Evolutionary conservation across 1,140 invertebrate species (phyloP).

Genomic region (Calycopis cecrops): DNA sequence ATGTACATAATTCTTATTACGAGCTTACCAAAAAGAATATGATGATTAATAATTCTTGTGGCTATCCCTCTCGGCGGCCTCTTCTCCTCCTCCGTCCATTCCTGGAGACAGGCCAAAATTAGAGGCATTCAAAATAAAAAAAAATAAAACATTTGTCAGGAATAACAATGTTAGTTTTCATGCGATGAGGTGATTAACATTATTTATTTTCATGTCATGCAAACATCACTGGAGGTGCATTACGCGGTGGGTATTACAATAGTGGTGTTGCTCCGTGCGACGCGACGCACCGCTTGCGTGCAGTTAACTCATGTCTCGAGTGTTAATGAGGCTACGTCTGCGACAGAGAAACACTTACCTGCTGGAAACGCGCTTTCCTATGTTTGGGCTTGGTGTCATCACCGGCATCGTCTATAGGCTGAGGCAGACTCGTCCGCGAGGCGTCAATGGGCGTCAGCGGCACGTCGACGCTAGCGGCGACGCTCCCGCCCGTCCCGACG

Average conservation of each 20-base stretch:
- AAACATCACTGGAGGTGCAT: constrained; percentile 1
- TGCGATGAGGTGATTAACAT: neutral
- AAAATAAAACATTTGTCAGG: constrained; percentile 10
- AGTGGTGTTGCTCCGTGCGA: too few relatives aligned
- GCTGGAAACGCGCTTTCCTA: constrained; percentile 90
- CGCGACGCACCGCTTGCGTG: too few relatives aligned
- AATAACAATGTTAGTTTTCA: neutral
- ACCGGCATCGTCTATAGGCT: constrained; percentile 35
- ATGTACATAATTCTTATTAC: too few relatives aligned
- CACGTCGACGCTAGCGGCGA: constrained; percentile 17
- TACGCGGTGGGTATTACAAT: too few relatives aligned
- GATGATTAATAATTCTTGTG: constrained; percentile 74
- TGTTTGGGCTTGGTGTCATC: constrained; percentile 81
- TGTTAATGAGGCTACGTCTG: neutral
- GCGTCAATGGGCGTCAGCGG: constrained; percentile 34
- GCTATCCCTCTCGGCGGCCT: constrained; percentile 70
- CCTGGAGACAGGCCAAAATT: constrained; percentile 37
- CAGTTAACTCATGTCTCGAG: too few relatives aligned
- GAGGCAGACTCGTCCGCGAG: constrained; percentile 41
- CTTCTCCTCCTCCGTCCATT: constrained; percentile 72
- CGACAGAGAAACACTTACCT: constrained; percentile 71
- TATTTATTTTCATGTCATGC: neutral
- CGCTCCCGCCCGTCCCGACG: constrained; percentile 22
- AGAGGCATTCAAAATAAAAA: too few relatives aligned
- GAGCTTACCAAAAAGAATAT: constrained; percentile 68